Conservation (phyloP, 2,113 vertebrate species). For the Colistium nudipinnis region DNA sequence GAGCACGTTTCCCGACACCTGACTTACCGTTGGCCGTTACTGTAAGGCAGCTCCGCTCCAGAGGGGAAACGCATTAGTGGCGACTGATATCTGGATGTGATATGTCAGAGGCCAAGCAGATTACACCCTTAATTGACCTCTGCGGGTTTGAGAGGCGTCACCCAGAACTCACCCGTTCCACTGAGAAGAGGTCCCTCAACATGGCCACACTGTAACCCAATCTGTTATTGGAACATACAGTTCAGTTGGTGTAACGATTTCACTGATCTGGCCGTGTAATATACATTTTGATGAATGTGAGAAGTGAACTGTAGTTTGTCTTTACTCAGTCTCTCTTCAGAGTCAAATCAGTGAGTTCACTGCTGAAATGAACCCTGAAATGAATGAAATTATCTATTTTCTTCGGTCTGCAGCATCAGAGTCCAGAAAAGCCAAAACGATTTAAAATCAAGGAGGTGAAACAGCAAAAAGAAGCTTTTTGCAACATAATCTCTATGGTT, state of each 20-base stretch:
- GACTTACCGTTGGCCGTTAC: conserved; percentile 40
- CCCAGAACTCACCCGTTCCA: not conserved
- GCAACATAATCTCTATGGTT: too few relatives aligned
- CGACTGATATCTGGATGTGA: conserved; percentile 46
- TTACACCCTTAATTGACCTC: conserved; percentile 49
- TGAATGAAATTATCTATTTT: too few relatives aligned
- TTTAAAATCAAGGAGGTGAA: conserved; percentile 6
- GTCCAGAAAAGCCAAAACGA: not conserved
- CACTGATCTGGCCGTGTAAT: too few relatives aligned
- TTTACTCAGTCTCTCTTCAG: too few relatives aligned
- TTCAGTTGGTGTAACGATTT: not conserved
- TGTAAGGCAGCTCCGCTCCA: conserved; percentile 46
- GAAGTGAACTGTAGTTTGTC: too few relatives aligned
- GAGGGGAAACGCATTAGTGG: conserved; percentile 60
- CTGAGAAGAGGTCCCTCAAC: not conserved
- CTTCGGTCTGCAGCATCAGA: too few relatives aligned
- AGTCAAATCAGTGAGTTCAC: too few relatives aligned
- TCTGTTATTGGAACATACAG: not conserved
- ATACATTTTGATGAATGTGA: too few relatives aligned
- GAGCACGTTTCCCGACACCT: conserved; percentile 58
- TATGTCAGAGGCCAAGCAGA: conserved; percentile 30
- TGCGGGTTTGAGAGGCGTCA: conserved; percentile 17
- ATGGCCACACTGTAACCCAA: not conserved
- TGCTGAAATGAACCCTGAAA: too few relatives aligned
- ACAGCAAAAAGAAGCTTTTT: conserved; percentile 4